Percentiles rank a stretch among this genome's conserved stretches.
Conservation (phyloP, 2,113 vertebrate genomes). For the Nycticryphes semicollaris region DNA sequence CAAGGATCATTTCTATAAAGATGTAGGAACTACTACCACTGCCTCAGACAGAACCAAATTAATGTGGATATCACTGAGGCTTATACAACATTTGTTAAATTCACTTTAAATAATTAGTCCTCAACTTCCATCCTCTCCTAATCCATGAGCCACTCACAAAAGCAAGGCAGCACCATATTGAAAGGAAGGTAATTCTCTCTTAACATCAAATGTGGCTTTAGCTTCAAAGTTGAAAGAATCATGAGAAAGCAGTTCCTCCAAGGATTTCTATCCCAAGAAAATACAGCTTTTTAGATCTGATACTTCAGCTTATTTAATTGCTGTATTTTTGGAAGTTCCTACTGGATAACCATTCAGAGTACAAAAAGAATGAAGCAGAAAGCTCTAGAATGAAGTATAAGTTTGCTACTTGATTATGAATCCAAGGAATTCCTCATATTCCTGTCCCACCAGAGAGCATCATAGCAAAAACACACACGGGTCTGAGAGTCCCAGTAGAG, state of each 20-base stretch:
- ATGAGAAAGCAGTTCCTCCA: not conserved
- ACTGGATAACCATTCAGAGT: not conserved
- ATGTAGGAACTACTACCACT: not conserved
- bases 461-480: not conserved
- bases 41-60: not conserved
- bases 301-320: not conserved
- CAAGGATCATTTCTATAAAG: not conserved
- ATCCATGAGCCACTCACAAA: not conserved
- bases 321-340: not conserved
- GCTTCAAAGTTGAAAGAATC: not conserved
- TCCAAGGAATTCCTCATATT: not conserved
- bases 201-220: not conserved
- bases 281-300: not conserved
- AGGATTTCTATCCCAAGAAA: not conserved
- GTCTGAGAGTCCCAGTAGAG: not conserved
- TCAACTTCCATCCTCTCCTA: not conserved
- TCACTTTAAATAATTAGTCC: not conserved
- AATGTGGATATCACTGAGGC: not conserved
- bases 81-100: not conserved
- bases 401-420: not conserved
- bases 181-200: not conserved
- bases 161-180: not conserved
- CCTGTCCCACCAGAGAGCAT: not conserved
- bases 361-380: not conserved
- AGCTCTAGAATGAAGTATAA: not conserved